Evolutionary conservation across 2,113 vertebrate species (phyloP).

Genomic region (Aldabrachelys gigantea): DNA sequence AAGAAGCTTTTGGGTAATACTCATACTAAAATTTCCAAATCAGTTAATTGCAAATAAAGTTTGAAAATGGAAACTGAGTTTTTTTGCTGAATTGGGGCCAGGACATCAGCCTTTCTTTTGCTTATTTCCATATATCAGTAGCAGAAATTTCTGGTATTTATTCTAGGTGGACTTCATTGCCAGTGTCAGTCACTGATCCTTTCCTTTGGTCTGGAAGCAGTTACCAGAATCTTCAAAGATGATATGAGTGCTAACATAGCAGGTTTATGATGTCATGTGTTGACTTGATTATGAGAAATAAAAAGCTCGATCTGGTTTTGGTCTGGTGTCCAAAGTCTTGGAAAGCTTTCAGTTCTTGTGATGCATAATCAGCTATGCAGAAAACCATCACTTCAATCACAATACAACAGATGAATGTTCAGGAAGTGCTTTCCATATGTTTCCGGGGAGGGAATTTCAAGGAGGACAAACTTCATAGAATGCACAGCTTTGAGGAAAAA

Average conservation of each 20-base stretch:
- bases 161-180: conserved; percentile 50
- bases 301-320: conserved; percentile 35
- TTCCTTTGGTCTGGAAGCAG: conserved; percentile 62
- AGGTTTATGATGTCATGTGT: neutral
- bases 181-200: conserved; percentile 56
- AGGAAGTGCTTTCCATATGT: conserved; percentile 48
- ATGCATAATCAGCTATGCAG: neutral
- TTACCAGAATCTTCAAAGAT: conserved; percentile 41
- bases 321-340: conserved; percentile 12
- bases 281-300: conserved; percentile 52
- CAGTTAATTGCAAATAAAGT: neutral
- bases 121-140: neutral
- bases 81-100: neutral
- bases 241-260: conserved; percentile 1
- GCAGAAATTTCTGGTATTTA: neutral
- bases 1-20: neutral
- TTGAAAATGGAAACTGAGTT: neutral
- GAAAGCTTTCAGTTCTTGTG: conserved; percentile 45
- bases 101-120: neutral
- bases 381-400: neutral
- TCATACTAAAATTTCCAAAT: neutral
- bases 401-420: neutral
- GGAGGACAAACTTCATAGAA: neutral
- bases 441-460: neutral
- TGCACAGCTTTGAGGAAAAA: conserved; percentile 31